A percentile compares a stretch with the other conserved stretches of the same genome.
phyloP scores from a whole-genome alignment of 1,140 invertebrate genomes.

The honey bee (Apis mellifera) region DNA sequence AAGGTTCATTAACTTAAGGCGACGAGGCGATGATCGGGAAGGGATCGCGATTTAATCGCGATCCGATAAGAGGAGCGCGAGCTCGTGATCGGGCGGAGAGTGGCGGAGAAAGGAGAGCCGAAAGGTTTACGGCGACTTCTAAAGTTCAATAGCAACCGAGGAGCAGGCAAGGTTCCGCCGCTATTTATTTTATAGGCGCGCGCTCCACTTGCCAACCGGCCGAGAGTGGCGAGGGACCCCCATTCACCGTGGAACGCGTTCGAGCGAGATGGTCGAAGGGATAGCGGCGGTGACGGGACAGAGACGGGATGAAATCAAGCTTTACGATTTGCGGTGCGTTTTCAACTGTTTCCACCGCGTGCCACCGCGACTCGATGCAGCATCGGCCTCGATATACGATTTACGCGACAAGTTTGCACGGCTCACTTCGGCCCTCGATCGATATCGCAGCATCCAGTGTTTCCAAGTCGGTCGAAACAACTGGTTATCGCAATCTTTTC shows the following conservation, averaged over 20 bases:
- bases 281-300: not conserved
- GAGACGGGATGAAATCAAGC: constrained; percentile 39
- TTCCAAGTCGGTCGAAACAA: not conserved
- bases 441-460: constrained; percentile 5
- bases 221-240: constrained; percentile 3
- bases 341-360: constrained; percentile 26
- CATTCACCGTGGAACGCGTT: constrained; percentile 30
- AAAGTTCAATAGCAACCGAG: constrained; percentile 64
- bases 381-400: constrained; percentile 15
- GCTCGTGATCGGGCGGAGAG: not conserved
- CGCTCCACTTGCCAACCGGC: constrained; percentile 56
- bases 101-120: constrained; percentile 27
- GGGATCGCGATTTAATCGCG: constrained; percentile 47
- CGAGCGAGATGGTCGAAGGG: not conserved
- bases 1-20: constrained; percentile 41
- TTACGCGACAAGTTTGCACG: constrained; percentile 59
- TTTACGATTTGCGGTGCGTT: constrained; percentile 41
- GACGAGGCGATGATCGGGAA: constrained; percentile 14
- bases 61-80: constrained; percentile 41
- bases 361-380: constrained; percentile 18
- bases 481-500: not conserved
- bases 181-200: constrained; percentile 63
- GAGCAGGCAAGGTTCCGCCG: constrained; percentile 54
- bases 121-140: constrained; percentile 57
- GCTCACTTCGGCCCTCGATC: constrained; percentile 44